phyloP scores from a whole-genome alignment of 2,113 vertebrate genomes.

The Salvelinus fontinalis region DNA sequence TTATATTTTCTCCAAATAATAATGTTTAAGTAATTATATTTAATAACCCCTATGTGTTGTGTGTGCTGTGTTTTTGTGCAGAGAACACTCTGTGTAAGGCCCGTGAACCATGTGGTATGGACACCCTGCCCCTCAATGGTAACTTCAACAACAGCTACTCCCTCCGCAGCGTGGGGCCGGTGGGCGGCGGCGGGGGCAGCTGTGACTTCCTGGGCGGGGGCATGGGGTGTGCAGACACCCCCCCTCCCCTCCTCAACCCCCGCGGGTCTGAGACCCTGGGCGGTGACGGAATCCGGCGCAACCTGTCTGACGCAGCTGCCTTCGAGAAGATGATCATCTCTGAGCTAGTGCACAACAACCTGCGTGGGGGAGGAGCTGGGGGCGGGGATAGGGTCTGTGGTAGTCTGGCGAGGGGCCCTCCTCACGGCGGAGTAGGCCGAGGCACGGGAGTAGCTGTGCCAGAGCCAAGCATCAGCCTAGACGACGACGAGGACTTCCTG shows the following conservation, averaged over 20 bases:
- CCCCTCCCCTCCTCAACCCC: constrained; percentile 73
- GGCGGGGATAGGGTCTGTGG: constrained; percentile 66
- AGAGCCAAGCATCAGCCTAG: constrained; percentile 62
- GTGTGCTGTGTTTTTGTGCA: constrained; percentile 61
- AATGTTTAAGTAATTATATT: not conserved
- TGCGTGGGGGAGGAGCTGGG: constrained; percentile 70
- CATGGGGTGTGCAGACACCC: constrained; percentile 55
- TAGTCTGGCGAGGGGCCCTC: constrained; percentile 64
- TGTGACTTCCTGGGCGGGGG: constrained; percentile 87
- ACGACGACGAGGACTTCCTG: constrained; percentile 74
- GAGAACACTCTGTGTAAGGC: constrained; percentile 85
- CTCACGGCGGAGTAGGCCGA: constrained; percentile 55
- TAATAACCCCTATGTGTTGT: constrained; percentile 24
- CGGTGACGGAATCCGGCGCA: constrained; percentile 75
- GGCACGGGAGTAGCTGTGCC: constrained; percentile 42
- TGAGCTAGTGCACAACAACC: constrained; percentile 92
- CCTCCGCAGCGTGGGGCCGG: constrained; percentile 66
- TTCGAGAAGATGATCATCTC: constrained; percentile 98
- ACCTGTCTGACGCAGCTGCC: constrained; percentile 85
- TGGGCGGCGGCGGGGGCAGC: constrained; percentile 69
- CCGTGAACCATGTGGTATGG: constrained; percentile 88
- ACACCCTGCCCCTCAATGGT: constrained; percentile 89
- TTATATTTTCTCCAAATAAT: too few relatives aligned
- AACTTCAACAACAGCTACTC: constrained; percentile 98
- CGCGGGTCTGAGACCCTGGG: constrained; percentile 70